These are phyloP conservation scores for Dasyprocta punctata DNA, from an alignment of 2,113 vertebrate genomes.

Conservation along the genomic window DNA sequence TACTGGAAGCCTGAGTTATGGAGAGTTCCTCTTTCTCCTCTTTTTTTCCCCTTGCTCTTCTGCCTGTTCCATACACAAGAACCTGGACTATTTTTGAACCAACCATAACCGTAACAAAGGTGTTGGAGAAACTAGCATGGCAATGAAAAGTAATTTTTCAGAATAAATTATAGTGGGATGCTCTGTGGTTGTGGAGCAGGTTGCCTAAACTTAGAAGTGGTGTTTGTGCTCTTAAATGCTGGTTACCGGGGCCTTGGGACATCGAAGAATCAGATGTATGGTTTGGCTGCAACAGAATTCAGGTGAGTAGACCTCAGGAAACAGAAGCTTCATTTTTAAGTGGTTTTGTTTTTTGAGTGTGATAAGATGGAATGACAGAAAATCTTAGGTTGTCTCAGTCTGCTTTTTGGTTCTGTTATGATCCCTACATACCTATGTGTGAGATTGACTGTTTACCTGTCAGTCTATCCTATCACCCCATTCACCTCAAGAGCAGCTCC, in stretches of 20 bases:
- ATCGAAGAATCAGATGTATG: not conserved
- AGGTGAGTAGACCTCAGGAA: not conserved
- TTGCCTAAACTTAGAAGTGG: not conserved
- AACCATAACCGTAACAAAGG: no score
- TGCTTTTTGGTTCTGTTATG: not conserved
- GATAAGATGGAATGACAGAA: not conserved
- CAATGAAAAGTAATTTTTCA: no score
- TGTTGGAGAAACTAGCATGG: no score
- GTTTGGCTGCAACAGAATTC: not conserved
- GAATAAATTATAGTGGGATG: no score
- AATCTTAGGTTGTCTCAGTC: not conserved
- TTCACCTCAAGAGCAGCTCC: not conserved
- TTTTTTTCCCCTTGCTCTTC: no score
- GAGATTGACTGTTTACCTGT: not conserved
- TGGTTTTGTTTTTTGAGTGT: not conserved
- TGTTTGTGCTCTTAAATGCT: not conserved
- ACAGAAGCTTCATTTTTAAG: not conserved
- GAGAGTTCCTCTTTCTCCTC: no score
- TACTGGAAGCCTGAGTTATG: no score
- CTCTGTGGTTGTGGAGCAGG: no score
- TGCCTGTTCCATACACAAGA: no score
- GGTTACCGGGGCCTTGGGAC: not conserved
- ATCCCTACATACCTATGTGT: fast-evolving
- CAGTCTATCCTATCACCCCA: not conserved
- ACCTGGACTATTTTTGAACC: no score